A percentile compares a stretch with the other conserved stretches of the same genome.
Evolutionary conservation across 2,113 vertebrate genomes (phyloP).

Genomic region (Brachypteracias leptosomus): DNA sequence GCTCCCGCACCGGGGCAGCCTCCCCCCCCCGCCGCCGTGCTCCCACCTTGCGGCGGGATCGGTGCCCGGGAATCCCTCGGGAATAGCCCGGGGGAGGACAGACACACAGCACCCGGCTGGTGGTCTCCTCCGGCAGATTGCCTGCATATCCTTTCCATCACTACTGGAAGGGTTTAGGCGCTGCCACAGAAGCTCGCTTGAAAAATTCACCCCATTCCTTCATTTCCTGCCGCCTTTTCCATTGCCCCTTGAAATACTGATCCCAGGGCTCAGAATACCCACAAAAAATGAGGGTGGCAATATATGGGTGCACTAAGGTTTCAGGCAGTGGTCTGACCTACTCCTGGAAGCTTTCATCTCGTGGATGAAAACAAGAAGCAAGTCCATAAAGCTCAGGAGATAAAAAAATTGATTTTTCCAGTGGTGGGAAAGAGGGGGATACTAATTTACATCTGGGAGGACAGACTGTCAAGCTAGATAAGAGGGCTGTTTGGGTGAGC

Average conservation of each 20-base stretch:
- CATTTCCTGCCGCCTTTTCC: not conserved
- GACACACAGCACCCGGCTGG: rapidly evolving
- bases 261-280: not conserved
- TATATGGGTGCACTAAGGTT: not conserved
- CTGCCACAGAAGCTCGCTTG: rapidly evolving
- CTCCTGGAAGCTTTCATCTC: not conserved
- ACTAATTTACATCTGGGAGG: not conserved
- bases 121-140: rapidly evolving
- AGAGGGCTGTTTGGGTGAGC: not conserved
- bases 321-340: not conserved
- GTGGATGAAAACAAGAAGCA: not conserved
- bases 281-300: not conserved
- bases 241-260: rapidly evolving
- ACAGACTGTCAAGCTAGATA: not conserved
- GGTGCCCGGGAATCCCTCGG: rapidly evolving
- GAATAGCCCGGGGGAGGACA: not conserved
- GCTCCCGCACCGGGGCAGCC: too few relatives aligned
- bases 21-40: too few relatives aligned
- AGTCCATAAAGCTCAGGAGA: not conserved
- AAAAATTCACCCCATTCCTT: not conserved
- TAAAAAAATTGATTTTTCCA: not conserved
- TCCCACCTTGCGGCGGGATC: too few relatives aligned
- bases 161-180: rapidly evolving
- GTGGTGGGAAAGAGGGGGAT: not conserved
- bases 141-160: rapidly evolving